Evolutionary conservation across 2,113 vertebrate genomes (phyloP), one percentile per base, ranked within the genome.

Genomic region (Catharus bicknelli): DNA sequence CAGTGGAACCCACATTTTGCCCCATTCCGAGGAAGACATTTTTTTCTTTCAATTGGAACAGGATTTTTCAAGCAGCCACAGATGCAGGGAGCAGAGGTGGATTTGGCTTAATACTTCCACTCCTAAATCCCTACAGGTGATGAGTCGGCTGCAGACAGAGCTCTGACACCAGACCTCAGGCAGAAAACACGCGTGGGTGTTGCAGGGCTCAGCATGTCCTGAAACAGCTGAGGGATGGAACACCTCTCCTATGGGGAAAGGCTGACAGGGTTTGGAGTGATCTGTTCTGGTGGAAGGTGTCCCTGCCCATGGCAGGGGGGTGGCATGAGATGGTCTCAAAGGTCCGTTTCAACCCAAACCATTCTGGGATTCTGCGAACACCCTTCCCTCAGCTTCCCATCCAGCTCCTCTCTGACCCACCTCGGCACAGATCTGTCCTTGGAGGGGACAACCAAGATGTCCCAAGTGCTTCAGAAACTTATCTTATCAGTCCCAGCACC

Each of bases 81-180:
- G 32, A 50, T 42, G 57, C 26, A 25, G 21, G 66, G 38, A 79
- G 55, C n/a, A 90, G 25, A 69, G 34, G 13, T 21, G 43, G 14
- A 11, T 47, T 68, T 53, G 18, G 13, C 14, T 69, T 47, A 27
- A 42, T 48, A 34, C 42, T 23, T 43, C 18, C 20, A 64, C 8
- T n/a, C 58, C 29, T 2, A 5, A 47, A 68, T 59, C 34, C 8
- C 47, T 48, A 38, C 23, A 88, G 36, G 53, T 42, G 57, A 43
- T 54, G 29, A 84, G 21, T 3, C 0, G 0, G 36, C 36, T 4
- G 1, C 13, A 67, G 45, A 40, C 3, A 1, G 34, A 47, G n/a
- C 43, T 69, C 58, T 79, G 19, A 83, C 53, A 40, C 16, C 13
- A 85, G 22, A 54, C 7, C 70, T 45, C 53, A 78, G 42, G 15